These are phyloP conservation scores for Mionectes macconnelli DNA, from an alignment of 2,113 vertebrate species.

Conservation along the genomic window DNA sequence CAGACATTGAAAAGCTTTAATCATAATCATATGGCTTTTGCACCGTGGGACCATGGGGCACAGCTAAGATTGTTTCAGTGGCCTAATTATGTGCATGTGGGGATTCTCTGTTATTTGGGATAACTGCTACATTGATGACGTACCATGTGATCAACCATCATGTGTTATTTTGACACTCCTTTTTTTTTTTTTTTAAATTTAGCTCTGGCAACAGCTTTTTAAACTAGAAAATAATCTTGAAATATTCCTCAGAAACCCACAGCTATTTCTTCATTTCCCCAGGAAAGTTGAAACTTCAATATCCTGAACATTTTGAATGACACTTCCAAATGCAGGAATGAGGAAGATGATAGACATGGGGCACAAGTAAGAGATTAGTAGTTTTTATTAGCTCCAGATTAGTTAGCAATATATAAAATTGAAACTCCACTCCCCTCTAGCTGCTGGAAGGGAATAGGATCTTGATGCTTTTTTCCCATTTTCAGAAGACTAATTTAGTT, in stretches of 20 bases:
- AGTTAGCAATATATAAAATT: constrained; percentile 28
- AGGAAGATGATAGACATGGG: background rate
- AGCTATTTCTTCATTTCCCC: background rate
- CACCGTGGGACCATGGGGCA: background rate
- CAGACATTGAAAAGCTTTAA: background rate
- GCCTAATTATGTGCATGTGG: background rate
- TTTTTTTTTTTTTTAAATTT: background rate
- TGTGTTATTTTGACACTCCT: background rate
- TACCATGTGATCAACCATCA: background rate
- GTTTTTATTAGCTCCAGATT: constrained; percentile 18
- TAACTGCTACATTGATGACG: background rate
- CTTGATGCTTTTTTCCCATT: background rate
- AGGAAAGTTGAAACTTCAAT: background rate
- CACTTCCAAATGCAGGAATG: background rate
- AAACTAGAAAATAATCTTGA: background rate
- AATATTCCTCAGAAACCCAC: background rate
- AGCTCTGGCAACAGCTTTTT: background rate
- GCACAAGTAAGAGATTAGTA: constrained; percentile 10
- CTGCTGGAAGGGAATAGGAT: constrained; percentile 39
- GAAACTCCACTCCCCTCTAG: constrained; percentile 51
- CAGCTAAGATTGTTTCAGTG: background rate
- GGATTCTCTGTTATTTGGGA: background rate
- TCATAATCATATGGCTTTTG: background rate
- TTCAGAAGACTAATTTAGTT: background rate
- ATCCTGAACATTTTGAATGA: background rate